Evolutionary conservation across 2,797 vertebrate genomes (phyloP), one percentile per base, ranked within the genome.

Genomic region (Platyrinchus mystaceus): DNA sequence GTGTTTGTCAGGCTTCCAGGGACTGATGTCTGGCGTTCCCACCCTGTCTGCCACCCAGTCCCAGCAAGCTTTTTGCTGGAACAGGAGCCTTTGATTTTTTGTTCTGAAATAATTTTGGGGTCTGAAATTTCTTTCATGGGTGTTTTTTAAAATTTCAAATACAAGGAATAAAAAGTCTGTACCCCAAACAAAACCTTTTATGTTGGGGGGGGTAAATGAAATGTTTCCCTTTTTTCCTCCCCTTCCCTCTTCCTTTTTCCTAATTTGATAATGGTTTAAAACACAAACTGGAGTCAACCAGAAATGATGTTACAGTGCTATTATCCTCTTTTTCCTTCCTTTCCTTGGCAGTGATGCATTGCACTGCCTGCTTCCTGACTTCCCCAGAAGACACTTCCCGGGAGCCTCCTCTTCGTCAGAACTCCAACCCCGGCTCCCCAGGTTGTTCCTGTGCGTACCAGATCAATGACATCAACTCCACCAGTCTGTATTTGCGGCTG

Each of bases 1-100:
- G 80, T 84, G 56, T 73, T 91, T 96, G 94, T 96, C 95, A 96
- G 77, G 62, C 90, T 96, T 95, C 96, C 96, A 96, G 95, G 69
- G 67, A 76, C 93, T 95, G 85, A 55, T 94, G 95, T 95, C 96
- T 96, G 95, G 91, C 64, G 34, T 94, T 96, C 92, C 94, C 96
- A 89, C 93, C 96, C 96, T 82, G 96, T 96, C 96, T 96, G 94
- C 95, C 94, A 95, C 96, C 92, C 93, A 73, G 88, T 94, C 93
- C 94, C 93, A 82, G 67, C 0, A 6, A 94, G 94, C 74, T 84
- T 94, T 74, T 44, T 89, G 90, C 93, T 96, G 90, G 85, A 94
- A 68, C 53, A 73, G 83, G 80, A 95, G 67, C 74, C 74, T 94
- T 94, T 88, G 77, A 90, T 91, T 95, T 95, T 76, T 94, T 47